Evolutionary conservation across 2,113 vertebrate species (phyloP).

Genomic region (Ochotona princeps): DNA sequence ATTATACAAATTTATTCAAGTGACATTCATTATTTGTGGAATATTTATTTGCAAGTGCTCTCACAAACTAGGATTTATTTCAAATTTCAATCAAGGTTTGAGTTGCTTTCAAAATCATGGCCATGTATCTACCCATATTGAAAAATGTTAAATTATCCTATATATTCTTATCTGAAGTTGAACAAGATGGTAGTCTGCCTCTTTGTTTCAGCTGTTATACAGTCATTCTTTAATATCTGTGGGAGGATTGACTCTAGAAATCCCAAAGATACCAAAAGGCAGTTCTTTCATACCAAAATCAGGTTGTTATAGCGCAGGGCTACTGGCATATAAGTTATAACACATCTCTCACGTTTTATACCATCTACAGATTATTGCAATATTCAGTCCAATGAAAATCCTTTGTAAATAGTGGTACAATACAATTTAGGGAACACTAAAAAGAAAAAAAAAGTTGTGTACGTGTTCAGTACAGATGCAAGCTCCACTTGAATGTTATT

Average conservation of each 20-base stretch:
- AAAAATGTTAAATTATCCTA: neutral
- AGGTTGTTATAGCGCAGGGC: too few relatives aligned
- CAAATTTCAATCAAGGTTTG: neutral
- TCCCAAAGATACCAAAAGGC: neutral
- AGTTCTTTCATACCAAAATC: too few relatives aligned
- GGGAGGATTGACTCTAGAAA: too few relatives aligned
- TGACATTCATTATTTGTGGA: neutral
- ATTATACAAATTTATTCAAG: neutral
- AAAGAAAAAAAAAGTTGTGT: neutral
- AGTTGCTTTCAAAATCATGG: neutral
- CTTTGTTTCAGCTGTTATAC: neutral
- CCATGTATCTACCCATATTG: neutral
- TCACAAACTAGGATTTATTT: neutral
- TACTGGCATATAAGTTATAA: neutral
- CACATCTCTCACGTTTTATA: neutral
- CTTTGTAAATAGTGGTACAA: neutral
- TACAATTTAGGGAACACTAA: neutral
- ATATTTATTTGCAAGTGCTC: neutral
- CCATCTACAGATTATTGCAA: neutral
- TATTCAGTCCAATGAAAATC: neutral
- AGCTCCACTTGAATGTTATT: too few relatives aligned
- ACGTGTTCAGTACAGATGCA: neutral
- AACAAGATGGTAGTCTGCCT: neutral
- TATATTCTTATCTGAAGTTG: neutral
- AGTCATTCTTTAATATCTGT: neutral